Evolutionary conservation across 2,113 vertebrate genomes (phyloP).

Genomic region (Dasypus novemcinctus): DNA sequence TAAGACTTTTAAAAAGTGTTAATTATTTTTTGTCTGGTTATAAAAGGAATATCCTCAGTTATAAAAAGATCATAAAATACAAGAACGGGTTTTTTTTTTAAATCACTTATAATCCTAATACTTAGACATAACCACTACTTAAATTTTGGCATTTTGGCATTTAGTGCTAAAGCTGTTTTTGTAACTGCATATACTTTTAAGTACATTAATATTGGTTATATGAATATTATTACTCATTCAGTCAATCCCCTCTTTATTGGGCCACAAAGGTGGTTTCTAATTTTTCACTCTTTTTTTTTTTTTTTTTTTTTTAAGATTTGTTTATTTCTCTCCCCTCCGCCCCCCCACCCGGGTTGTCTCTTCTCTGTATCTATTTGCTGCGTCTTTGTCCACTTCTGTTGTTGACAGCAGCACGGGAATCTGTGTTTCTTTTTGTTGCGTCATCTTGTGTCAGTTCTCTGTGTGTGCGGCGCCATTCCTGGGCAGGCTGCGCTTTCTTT

Average conservation of each 20-base stretch:
- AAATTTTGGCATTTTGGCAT: not conserved
- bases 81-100: not conserved
- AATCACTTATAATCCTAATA: not conserved
- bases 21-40: not conserved
- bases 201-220: not conserved
- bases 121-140: not conserved
- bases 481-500: too few relatives aligned
- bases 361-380: too few relatives aligned
- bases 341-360: too few relatives aligned
- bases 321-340: too few relatives aligned
- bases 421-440: too few relatives aligned
- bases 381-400: too few relatives aligned
- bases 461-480: too few relatives aligned
- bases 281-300: not conserved
- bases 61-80: not conserved
- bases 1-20: not conserved
- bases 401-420: too few relatives aligned
- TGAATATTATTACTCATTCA: not conserved
- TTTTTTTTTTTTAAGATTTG: too few relatives aligned
- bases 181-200: not conserved
- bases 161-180: constrained; percentile 12
- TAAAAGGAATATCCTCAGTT: not conserved
- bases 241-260: not conserved
- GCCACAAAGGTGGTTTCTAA: not conserved
- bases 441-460: too few relatives aligned